Base-by-base conservation (phyloP, 2,888 invertebrate species). In the Euproctis similis region DNA sequence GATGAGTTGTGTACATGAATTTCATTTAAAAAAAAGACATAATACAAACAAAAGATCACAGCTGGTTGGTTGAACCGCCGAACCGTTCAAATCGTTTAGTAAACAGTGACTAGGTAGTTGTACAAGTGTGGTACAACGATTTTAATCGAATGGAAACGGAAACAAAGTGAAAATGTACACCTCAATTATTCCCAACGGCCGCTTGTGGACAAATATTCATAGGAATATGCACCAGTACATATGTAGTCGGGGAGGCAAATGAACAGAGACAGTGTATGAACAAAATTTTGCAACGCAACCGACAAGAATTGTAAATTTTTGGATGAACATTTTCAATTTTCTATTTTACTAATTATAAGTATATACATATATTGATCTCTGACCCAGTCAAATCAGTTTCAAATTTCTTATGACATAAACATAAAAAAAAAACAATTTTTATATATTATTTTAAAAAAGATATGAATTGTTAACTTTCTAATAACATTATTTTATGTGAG, bases 161-260 rank as follows among this genome's bases (percentile, higher is more conserved):
- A n/a, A 80, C 81, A 82, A 82, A 81, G 81, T 81, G 82, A 81
- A 82, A 82, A 81, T 82, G 81, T 78, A 81, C 82, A 82, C 82
- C 82, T 82, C 82, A 82, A 82, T 82, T 82, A 82, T 80, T 82
- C 80, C n/a, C 70, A 71, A 64, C 74, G 59, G 63, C 56, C 66
- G 73, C 60, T 66, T 63, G 64, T 70, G 76, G 76, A 77, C 76
- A 77, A 75, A 80, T 75, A 71, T 64, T 68, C 68, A 68, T 62
- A 67, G 66, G 69, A 68, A 68, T 68, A 62, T 64, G 60, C 58
- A 57, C 51, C 47, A 54, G 62, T 62, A 58, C 53, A 59, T 57
- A 55, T 46, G 49, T 54, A 46, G 49, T n/a, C n/a, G n/a, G n/a
- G n/a, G n/a, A n/a, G n/a, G n/a, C n/a, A n/a, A n/a, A n/a, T n/a